phyloP scores from a whole-genome alignment of 2,888 invertebrate species.

The Nemoura dubitans region DNA sequence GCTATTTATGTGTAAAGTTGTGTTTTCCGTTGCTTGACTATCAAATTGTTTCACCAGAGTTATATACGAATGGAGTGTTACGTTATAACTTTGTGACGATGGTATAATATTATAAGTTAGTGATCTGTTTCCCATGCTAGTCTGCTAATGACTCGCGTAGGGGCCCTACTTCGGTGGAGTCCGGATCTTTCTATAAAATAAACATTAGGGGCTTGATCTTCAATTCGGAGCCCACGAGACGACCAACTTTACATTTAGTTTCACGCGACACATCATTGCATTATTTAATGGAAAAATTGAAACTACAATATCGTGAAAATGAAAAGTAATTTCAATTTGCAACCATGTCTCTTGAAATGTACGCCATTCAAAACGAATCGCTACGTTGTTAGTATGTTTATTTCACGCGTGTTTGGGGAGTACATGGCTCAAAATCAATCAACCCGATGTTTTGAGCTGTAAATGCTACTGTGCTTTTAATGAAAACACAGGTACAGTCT shows the following conservation, averaged over 20 bases:
- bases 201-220: not conserved
- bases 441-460: not conserved
- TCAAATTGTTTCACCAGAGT: constrained; percentile 43
- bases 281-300: not conserved
- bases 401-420: not conserved
- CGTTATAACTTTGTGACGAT: constrained; percentile 42
- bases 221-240: not conserved
- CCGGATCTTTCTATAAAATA: not conserved
- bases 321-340: no score
- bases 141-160: constrained; percentile 36
- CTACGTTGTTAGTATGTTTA: not conserved
- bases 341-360: no score
- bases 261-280: not conserved
- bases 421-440: not conserved
- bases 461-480: not conserved
- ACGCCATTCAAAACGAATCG: no score
- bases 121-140: constrained; percentile 42
- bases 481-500: not conserved
- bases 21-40: constrained; percentile 26
- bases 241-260: not conserved
- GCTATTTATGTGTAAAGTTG: constrained; percentile 29
- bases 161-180: not conserved
- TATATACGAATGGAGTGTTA: constrained; percentile 34
- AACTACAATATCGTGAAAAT: not conserved
- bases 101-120: constrained; percentile 38